Conservation (phyloP, 2,888 invertebrate genomes). For the Hirtodrosophila histrioides region DNA sequence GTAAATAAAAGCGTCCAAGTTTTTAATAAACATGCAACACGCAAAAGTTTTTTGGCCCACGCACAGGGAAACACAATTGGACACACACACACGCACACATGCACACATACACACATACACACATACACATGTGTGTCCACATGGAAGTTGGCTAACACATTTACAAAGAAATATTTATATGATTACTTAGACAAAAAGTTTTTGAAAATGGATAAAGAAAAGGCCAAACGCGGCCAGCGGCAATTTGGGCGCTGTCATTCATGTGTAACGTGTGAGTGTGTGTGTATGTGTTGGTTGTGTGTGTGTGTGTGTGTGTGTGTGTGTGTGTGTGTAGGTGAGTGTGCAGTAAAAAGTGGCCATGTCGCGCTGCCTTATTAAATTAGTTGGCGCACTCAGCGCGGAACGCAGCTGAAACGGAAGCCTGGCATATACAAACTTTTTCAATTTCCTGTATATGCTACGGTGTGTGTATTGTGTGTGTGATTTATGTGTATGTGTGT, state of each 20-base stretch:
- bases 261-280: conserved; percentile 18
- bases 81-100: conserved; percentile 24
- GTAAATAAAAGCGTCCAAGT: conserved; percentile 56
- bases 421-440: conserved; percentile 71
- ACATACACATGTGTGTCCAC: conserved; percentile 23
- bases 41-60: conserved; percentile 51
- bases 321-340: conserved; percentile 18
- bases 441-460: conserved; percentile 65
- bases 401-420: conserved; percentile 64
- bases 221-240: conserved; percentile 20
- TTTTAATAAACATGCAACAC: conserved; percentile 74
- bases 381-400: conserved; percentile 69
- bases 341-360: conserved; percentile 63
- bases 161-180: conserved; percentile 69
- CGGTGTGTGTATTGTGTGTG: conserved; percentile 20
- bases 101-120: conserved; percentile 14
- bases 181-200: conserved; percentile 64
- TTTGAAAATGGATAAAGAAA: conserved; percentile 51
- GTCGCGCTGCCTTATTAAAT: conserved; percentile 73
- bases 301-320: conserved; percentile 16
- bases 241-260: conserved; percentile 31
- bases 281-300: conserved; percentile 17
- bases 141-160: conserved; percentile 45
- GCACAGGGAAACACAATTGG: conserved; percentile 17
- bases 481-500: conserved; percentile 12